A percentile compares a stretch with the other conserved stretches of the same genome.
Conservation (phyloP, 2,113 vertebrate species). For the Campylomormyrus tamandua region DNA sequence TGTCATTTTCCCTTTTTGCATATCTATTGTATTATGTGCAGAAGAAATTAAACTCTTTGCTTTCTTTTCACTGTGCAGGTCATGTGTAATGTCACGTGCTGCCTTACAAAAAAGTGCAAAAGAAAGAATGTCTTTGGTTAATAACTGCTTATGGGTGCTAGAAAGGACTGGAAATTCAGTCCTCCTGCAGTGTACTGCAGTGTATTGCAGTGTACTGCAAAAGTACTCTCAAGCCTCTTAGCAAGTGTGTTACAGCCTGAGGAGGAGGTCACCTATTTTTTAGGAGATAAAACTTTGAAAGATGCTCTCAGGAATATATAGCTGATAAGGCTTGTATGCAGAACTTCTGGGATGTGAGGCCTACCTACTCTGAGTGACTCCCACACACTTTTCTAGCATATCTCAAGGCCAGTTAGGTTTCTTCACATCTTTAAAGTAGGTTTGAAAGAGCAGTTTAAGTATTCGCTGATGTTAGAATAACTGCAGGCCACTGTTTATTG, state of each 20-base stretch:
- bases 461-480: neutral
- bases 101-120: neutral
- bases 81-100: neutral
- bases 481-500: conserved; percentile 39
- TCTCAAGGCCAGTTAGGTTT: conserved; percentile 25
- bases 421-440: conserved; percentile 9
- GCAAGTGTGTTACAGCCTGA: neutral
- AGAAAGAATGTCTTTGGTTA: neutral
- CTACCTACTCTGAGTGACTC: neutral
- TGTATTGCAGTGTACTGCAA: neutral
- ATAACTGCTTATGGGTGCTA: neutral
- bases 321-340: neutral
- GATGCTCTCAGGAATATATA: neutral
- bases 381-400: conserved; percentile 2
- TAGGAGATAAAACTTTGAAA: neutral
- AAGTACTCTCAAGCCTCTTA: neutral
- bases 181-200: neutral
- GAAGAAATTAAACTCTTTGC: no score
- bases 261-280: neutral
- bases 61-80: neutral
- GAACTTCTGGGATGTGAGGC: conserved; percentile 5
- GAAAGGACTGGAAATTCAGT: neutral
- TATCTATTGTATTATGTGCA: neutral
- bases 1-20: neutral
- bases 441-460: conserved; percentile 5